phyloP scores from a whole-genome alignment of 2,888 invertebrate species.

The Gastracanthus pulcherrimus region DNA sequence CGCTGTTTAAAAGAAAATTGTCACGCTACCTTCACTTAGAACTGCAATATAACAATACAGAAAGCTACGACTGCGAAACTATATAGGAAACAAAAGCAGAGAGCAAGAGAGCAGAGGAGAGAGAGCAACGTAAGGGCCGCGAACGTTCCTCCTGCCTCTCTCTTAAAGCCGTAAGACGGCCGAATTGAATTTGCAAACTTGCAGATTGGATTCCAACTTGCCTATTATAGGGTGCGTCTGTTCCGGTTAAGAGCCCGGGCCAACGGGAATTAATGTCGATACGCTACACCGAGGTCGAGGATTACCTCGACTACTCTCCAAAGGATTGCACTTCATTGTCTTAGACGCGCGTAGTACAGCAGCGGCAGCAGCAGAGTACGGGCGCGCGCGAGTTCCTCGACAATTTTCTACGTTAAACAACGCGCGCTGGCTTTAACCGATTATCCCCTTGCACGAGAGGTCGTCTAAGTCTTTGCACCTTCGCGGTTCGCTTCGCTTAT shows the following conservation, averaged over 20 bases:
- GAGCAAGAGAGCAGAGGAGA: background rate
- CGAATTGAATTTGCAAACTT: conserved; percentile 78
- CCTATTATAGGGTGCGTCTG: conserved; percentile 78
- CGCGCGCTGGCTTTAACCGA: background rate
- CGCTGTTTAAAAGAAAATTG: no score
- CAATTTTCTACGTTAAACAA: conserved; percentile 39
- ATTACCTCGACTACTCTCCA: conserved; percentile 68
- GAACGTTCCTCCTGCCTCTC: conserved; percentile 25
- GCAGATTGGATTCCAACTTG: conserved; percentile 78
- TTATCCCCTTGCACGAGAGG: conserved; percentile 20
- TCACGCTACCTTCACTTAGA: no score
- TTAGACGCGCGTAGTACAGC: conserved; percentile 63
- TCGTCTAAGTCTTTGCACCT: background rate
- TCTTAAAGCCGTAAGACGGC: conserved; percentile 58
- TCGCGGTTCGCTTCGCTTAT: background rate
- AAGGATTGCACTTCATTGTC: conserved; percentile 72
- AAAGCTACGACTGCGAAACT: background rate
- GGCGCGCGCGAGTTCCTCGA: conserved; percentile 1
- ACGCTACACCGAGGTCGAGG: conserved; percentile 74
- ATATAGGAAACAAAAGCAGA: no score
- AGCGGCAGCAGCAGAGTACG: no score
- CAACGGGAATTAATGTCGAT: conserved; percentile 77
- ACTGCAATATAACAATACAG: no score
- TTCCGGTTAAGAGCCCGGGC: conserved; percentile 76
- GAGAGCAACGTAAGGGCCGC: conserved; percentile 52